A percentile compares a stretch with the other conserved stretches of the same genome.
phyloP scores from a whole-genome alignment of 1,140 invertebrate species.

The Panagrolaimus sp. region DNA sequence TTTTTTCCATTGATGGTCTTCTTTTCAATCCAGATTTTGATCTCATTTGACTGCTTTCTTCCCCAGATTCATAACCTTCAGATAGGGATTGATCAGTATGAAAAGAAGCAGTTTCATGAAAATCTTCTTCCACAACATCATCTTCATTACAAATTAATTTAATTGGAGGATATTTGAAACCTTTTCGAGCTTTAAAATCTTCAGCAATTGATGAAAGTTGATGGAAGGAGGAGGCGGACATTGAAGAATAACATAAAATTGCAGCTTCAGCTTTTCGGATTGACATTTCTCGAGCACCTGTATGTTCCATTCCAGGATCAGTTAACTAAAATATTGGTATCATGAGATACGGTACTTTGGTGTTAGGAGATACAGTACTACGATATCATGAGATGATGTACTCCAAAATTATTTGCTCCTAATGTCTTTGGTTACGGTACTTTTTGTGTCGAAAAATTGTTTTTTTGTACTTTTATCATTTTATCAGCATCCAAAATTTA shows the following conservation, averaged over 20 bases:
- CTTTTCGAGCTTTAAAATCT: slow-evolving; percentile 13
- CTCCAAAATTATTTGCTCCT: too few relatives aligned
- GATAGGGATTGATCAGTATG: slow-evolving; percentile 11
- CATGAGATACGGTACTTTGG: too few relatives aligned
- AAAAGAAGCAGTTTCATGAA: neutral
- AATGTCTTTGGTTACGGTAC: too few relatives aligned
- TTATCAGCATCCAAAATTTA: neutral
- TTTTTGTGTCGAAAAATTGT: neutral
- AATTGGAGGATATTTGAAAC: slow-evolving; percentile 13
- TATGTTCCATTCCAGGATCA: slow-evolving; percentile 23
- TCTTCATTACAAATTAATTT: slow-evolving; percentile 25
- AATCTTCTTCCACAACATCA: slow-evolving; percentile 16
- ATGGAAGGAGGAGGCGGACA: neutral
- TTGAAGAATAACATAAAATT: slow-evolving; percentile 10
- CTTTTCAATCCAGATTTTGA: neutral
- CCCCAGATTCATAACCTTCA: slow-evolving; percentile 24
- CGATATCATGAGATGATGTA: too few relatives aligned
- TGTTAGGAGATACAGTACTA: too few relatives aligned
- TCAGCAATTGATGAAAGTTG: neutral
- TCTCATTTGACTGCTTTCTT: neutral
- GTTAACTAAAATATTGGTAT: neutral
- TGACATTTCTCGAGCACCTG: slow-evolving; percentile 19
- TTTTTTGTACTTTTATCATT: too few relatives aligned
- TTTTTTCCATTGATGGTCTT: slow-evolving; percentile 15
- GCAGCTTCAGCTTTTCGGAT: slow-evolving; percentile 2